Conservation (phyloP, 2,888 invertebrate species). For the Lucinisca nassula region DNA sequence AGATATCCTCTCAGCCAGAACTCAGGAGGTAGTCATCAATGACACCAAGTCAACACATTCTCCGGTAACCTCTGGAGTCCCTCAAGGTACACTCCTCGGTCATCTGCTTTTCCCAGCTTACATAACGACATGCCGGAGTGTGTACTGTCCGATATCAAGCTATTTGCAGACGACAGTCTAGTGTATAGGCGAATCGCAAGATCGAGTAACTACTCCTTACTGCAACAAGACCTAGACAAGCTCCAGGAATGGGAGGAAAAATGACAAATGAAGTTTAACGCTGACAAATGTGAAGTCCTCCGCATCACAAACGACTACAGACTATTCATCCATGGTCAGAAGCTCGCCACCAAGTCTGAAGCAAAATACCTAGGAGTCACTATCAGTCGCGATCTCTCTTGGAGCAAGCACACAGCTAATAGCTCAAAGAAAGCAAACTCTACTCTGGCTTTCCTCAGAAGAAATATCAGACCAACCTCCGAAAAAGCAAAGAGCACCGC, state of each 20-base stretch:
- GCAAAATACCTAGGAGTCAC: too few relatives aligned
- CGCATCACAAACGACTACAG: too few relatives aligned
- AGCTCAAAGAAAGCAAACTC: too few relatives aligned
- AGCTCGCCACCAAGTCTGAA: too few relatives aligned
- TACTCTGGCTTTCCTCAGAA: too few relatives aligned
- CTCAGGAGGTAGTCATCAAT: neutral
- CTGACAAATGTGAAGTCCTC: constrained; percentile 33
- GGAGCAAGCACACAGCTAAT: too few relatives aligned
- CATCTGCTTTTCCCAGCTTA: constrained; percentile 54
- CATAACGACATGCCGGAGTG: constrained; percentile 62
- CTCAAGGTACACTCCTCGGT: constrained; percentile 52
- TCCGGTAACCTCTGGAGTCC: constrained; percentile 44
- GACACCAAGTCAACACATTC: constrained; percentile 5
- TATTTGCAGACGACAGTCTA: constrained; percentile 61
- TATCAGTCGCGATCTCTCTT: too few relatives aligned
- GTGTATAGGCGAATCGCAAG: constrained; percentile 27
- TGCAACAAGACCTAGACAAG: constrained; percentile 42
- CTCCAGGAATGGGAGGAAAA: constrained; percentile 29
- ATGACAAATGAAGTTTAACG: constrained; percentile 37
- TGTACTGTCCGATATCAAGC: constrained; percentile 2
- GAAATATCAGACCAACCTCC: too few relatives aligned
- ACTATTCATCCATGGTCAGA: too few relatives aligned
- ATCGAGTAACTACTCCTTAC: neutral
- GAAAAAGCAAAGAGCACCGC: too few relatives aligned
- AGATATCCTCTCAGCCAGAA: neutral